Percentiles rank a stretch among this genome's conserved stretches.
Evolutionary conservation across 2,797 vertebrate species (phyloP).

Genomic region (Gila robusta): DNA sequence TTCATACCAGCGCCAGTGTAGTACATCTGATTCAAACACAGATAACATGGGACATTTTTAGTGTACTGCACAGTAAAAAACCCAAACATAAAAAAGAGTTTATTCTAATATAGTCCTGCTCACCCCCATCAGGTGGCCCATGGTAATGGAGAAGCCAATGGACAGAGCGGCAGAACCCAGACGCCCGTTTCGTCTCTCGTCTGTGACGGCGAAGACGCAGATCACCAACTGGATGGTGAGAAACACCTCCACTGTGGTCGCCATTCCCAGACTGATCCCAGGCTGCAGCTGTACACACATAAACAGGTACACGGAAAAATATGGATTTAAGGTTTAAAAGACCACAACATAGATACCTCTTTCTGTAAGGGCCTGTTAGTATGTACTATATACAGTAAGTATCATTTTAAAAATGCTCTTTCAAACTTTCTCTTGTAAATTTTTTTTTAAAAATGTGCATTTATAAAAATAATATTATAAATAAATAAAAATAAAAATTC

Average conservation of each 20-base stretch:
- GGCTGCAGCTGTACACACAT: constrained; percentile 83
- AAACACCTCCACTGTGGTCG: constrained; percentile 90
- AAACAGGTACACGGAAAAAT: constrained; percentile 1
- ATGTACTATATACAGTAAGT: not conserved
- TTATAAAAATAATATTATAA: not conserved
- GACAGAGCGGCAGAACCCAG: constrained; percentile 88
- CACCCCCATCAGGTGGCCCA: constrained; percentile 94
- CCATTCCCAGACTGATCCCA: constrained; percentile 89
- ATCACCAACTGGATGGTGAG: constrained; percentile 91
- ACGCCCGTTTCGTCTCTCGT: constrained; percentile 89
- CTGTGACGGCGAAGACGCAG: constrained; percentile 90
- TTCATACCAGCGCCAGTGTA: constrained; percentile 95
- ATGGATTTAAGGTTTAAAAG: not conserved
- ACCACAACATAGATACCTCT: too few species aligned
- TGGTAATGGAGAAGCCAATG: constrained; percentile 89
- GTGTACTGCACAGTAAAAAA: not conserved
- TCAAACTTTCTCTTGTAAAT: not conserved
- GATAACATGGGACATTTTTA: not conserved
- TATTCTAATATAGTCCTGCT: constrained; percentile 56
- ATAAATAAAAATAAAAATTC: not conserved
- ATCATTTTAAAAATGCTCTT: not conserved
- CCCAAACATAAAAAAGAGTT: not conserved
- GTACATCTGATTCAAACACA: constrained; percentile 83
- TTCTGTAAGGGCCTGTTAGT: too few species aligned
- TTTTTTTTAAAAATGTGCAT: not conserved